phyloP scores from a whole-genome alignment of 2,113 vertebrate species.

The Egretta garzetta region DNA sequence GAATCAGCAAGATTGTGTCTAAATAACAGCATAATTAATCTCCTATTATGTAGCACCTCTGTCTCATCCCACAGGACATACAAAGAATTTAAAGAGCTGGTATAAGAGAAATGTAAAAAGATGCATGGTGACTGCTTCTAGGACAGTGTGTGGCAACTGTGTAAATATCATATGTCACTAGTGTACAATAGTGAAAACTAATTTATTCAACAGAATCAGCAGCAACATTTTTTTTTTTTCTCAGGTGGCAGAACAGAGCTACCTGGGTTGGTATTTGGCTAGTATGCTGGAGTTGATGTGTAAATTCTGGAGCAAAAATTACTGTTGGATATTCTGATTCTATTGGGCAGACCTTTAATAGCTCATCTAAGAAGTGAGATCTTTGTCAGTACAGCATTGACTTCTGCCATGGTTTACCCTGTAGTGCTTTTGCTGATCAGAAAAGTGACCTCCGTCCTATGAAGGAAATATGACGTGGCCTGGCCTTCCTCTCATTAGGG shows the following conservation, averaged over 20 bases:
- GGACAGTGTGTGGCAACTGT: not conserved
- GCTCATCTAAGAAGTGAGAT: not conserved
- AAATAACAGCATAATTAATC: not conserved
- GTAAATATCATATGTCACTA: not conserved
- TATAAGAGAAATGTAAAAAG: not conserved
- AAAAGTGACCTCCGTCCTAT: not conserved
- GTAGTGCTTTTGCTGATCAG: not conserved
- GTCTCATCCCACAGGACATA: not conserved
- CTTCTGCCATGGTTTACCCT: not conserved
- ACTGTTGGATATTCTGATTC: not conserved
- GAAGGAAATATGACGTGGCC: not conserved
- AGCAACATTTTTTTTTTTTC: not conserved
- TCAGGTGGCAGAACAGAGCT: not conserved
- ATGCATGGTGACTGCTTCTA: not conserved
- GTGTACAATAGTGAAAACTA: not conserved
- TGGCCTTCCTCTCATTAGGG: not conserved
- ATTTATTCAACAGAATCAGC: not conserved
- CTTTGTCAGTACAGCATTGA: not conserved
- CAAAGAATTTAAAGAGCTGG: not conserved
- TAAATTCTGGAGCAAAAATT: not conserved
- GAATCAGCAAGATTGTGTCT: not conserved
- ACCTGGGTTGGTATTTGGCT: not conserved
- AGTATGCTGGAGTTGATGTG: not conserved
- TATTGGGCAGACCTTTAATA: not conserved
- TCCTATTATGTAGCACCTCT: not conserved